Evolutionary conservation across 1,140 invertebrate species (phyloP).

Genomic region (Drosophila malerkotliana): DNA sequence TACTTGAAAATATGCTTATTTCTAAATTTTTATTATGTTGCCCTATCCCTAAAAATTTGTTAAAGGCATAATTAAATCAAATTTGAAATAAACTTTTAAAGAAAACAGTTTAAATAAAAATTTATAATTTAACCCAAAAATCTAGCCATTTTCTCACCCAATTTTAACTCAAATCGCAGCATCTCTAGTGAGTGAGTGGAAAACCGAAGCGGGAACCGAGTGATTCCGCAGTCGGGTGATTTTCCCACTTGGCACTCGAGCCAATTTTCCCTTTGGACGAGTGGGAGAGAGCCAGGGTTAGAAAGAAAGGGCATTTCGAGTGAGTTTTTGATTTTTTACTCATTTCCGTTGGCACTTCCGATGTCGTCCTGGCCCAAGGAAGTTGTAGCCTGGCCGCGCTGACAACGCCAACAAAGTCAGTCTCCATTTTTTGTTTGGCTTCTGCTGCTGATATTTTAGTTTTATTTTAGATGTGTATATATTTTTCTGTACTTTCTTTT

Average conservation of each 20-base stretch:
- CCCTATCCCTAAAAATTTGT: no score
- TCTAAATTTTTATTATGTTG: no score
- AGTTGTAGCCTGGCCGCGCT: conserved; percentile 69
- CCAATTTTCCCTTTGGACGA: conserved; percentile 28
- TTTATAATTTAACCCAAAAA: background rate
- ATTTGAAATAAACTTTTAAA: background rate
- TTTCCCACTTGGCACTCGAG: conserved; percentile 24
- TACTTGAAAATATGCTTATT: no score
- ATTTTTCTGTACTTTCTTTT: conserved; percentile 1
- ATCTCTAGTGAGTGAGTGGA: conserved; percentile 37
- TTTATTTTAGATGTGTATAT: conserved; percentile 1
- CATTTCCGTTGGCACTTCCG: conserved; percentile 73
- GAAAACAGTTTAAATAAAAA: background rate
- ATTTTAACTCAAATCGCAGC: background rate
- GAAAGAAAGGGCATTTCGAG: conserved; percentile 18
- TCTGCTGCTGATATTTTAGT: conserved; percentile 15
- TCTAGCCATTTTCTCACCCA: background rate
- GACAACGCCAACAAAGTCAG: conserved; percentile 37
- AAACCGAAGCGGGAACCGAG: conserved; percentile 10
- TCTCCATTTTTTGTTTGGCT: conserved; percentile 29
- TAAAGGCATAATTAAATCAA: no score
- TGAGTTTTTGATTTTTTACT: conserved; percentile 48
- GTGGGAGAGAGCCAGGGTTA: background rate
- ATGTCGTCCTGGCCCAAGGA: conserved; percentile 61
- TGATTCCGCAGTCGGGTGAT: conserved; percentile 1